These are phyloP conservation scores for Hydropotes inermis DNA, from an alignment of 2,113 vertebrate genomes.

Conservation along the genomic window DNA sequence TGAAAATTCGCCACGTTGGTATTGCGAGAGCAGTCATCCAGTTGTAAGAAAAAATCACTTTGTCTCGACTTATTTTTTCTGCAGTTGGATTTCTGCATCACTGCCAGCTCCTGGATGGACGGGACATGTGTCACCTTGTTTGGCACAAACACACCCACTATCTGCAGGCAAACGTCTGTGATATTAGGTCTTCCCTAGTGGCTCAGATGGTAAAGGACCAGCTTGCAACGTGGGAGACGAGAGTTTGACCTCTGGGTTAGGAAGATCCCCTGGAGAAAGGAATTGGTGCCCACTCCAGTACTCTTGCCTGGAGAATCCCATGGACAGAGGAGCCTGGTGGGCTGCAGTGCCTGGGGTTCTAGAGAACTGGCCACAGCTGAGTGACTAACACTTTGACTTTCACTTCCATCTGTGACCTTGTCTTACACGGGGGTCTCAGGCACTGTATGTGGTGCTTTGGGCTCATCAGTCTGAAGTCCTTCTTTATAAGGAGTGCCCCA, in stretches of 20 bases:
- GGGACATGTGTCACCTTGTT: too few relatives aligned
- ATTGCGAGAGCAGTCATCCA: neutral
- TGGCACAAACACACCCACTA: too few relatives aligned
- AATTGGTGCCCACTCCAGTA: neutral
- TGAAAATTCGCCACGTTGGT: fast-evolving
- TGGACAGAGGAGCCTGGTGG: neutral
- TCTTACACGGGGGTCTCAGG: neutral
- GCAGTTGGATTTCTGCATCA: neutral
- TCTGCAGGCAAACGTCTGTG: too few relatives aligned
- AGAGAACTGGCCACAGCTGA: neutral
- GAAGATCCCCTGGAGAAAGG: neutral
- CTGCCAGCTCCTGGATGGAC: neutral
- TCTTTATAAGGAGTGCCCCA: neutral
- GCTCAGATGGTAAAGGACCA: neutral
- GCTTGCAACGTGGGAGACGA: neutral
- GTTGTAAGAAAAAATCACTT: neutral
- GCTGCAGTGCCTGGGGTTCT: neutral
- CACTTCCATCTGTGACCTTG: fast-evolving
- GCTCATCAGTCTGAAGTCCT: fast-evolving
- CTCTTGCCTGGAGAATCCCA: neutral
- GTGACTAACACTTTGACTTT: neutral
- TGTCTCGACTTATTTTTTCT: neutral
- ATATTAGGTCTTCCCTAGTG: neutral
- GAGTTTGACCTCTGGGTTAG: neutral
- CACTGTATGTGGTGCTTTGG: fast-evolving